These are phyloP conservation scores for Papilio demoleus DNA, from an alignment of 2,888 invertebrate species.

Conservation along the genomic window DNA sequence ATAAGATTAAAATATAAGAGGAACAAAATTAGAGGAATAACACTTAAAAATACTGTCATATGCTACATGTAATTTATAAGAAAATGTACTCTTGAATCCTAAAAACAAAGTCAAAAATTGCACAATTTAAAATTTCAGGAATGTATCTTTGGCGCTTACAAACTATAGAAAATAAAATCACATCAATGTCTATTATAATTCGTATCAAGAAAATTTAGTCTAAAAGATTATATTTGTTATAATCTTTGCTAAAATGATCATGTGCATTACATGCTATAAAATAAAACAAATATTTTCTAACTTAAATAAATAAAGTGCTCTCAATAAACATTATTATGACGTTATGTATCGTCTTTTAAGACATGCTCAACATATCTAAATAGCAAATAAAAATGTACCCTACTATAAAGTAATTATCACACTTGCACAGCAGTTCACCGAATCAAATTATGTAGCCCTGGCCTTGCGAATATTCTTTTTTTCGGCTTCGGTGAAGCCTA, in stretches of 20 bases:
- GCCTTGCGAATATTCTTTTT: conserved; percentile 91
- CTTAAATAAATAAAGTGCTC: conserved; percentile 31
- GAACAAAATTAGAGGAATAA: conserved; percentile 50
- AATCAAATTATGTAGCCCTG: conserved; percentile 73
- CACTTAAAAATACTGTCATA: conserved; percentile 57
- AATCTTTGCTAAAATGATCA: conserved; percentile 31
- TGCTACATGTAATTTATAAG: conserved; percentile 52
- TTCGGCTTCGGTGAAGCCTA: conserved; percentile 93
- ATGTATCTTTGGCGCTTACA: conserved; percentile 77
- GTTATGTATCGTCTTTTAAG: conserved; percentile 41
- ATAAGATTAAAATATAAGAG: conserved; percentile 53
- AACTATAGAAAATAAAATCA: conserved; percentile 68
- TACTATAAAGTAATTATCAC: conserved; percentile 60
- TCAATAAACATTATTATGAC: conserved; percentile 40
- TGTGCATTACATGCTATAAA: conserved; percentile 31
- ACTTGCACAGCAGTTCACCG: conserved; percentile 63
- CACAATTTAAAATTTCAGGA: conserved; percentile 66
- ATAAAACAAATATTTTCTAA: conserved; percentile 15
- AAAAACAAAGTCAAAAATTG: conserved; percentile 69
- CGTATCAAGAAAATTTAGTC: conserved; percentile 51
- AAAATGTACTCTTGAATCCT: conserved; percentile 57
- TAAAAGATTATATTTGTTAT: conserved; percentile 25
- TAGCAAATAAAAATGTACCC: conserved; percentile 53
- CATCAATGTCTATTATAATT: conserved; percentile 65
- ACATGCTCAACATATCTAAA: conserved; percentile 55